Percentiles rank a stretch among this genome's conserved stretches.
These are phyloP conservation scores for Pollenia griseotomentosa DNA, from an alignment of 2,888 invertebrate genomes.

Conservation along the genomic window DNA sequence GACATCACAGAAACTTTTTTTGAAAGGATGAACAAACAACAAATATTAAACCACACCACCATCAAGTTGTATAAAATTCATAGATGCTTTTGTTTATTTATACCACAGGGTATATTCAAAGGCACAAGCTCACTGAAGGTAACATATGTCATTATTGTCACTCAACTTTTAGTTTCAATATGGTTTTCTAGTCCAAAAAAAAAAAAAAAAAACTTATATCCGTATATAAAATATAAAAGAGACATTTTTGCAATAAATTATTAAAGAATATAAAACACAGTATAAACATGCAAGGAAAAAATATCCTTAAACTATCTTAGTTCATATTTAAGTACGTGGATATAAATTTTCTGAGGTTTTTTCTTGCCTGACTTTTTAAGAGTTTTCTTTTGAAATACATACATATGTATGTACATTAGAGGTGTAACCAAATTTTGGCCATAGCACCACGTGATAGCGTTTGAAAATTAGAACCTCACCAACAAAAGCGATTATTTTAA, in stretches of 20 bases:
- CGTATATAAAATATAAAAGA: background rate
- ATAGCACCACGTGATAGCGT: too few relatives aligned
- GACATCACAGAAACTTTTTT: constrained; percentile 6
- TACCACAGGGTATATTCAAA: background rate
- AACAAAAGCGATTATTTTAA: too few relatives aligned
- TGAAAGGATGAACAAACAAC: background rate
- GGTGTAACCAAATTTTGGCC: too few relatives aligned
- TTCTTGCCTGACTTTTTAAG: constrained; percentile 11
- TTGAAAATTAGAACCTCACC: too few relatives aligned
- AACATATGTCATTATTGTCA: constrained; percentile 18
- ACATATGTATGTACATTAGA: too few relatives aligned
- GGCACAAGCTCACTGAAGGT: background rate
- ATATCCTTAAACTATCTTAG: background rate
- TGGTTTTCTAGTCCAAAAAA: background rate
- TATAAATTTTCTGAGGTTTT: background rate
- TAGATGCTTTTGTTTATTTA: background rate
- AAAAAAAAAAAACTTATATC: background rate
- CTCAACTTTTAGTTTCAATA: background rate
- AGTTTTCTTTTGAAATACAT: background rate
- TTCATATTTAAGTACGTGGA: background rate
- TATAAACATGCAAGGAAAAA: background rate
- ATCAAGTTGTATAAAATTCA: background rate
- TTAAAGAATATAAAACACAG: constrained; percentile 2
- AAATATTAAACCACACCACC: background rate
- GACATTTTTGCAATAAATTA: constrained; percentile 32